phyloP scores from a whole-genome alignment of 1,140 invertebrate species.

The Papilio aristodemus region DNA sequence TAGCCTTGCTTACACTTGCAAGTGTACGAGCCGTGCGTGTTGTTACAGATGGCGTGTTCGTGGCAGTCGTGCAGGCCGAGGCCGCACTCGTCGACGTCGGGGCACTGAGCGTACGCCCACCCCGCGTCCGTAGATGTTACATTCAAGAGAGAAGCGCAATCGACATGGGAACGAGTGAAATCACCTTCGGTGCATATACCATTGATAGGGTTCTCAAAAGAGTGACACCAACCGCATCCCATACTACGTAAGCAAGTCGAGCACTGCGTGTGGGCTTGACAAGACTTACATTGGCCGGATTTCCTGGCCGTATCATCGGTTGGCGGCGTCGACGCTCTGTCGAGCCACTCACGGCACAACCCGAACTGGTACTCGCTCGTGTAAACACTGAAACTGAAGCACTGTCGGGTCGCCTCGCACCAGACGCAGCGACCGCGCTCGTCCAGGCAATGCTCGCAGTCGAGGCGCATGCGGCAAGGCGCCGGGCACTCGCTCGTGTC shows the following conservation, averaged over 20 bases:
- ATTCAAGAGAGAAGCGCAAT: conserved; percentile 83
- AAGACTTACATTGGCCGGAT: conserved; percentile 89
- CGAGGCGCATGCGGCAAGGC: conserved; percentile 87
- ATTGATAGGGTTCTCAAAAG: conserved; percentile 91
- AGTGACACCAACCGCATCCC: conserved; percentile 97
- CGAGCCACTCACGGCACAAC: conserved; percentile 94
- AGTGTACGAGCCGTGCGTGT: conserved; percentile 93
- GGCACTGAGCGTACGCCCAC: conserved; percentile 96
- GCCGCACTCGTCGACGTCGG: conserved; percentile 96
- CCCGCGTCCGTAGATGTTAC: conserved; percentile 80
- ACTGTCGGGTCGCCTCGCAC: conserved; percentile 95
- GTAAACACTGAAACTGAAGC: conserved; percentile 96
- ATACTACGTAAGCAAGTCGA: conserved; percentile 89
- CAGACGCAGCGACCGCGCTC: conserved; percentile 94
- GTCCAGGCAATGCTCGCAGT: conserved; percentile 91
- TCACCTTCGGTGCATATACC: conserved; percentile 90
- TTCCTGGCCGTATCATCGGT: conserved; percentile 52
- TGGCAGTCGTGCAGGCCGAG: conserved; percentile 94
- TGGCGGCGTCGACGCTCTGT: conserved; percentile 83
- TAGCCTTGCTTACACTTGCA: conserved; percentile 94
- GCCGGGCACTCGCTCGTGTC: conserved; percentile 85
- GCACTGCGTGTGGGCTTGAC: conserved; percentile 88
- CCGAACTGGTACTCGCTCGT: conserved; percentile 96
- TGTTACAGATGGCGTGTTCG: conserved; percentile 93
- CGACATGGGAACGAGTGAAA: conserved; percentile 86